Base-by-base conservation (phyloP, 2,888 invertebrate species). In the Lasioglossum oenotherae region DNA sequence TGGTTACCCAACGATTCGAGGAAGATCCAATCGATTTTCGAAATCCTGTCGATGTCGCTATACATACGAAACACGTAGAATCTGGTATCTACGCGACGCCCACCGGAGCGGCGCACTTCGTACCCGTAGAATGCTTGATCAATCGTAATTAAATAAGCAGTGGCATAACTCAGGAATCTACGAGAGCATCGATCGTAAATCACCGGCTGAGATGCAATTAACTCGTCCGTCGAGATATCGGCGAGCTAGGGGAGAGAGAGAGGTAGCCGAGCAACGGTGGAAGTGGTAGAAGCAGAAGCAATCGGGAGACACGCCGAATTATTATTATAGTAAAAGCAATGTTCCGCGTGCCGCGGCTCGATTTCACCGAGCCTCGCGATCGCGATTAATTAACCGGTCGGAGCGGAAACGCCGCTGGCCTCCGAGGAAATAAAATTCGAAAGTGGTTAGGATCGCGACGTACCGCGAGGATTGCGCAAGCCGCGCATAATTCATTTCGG, bases 371-470 rank as follows among this genome's bases (percentile, higher is more conserved):
- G 69, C 57, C 23, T 67, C 53, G 80, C 82, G 83, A 89, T 88
- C 87, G 84, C 84, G 86, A 81, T 74, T 84, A 88, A 91, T 91
- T 91, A 92, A 90, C 90, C 91, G 87, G 90, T 88, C 87, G 75
- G 67, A 78, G 57, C 91, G 90, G 92, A 92, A 91, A 81, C 86
- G 86, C 84, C 75, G 79, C 35, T 67, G 67, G 81, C 81, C 82
- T 80, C 69, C 85, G 80, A 85, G 90, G 86, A 90, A 91, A 88
- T 87, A 88, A 91, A 90, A 92, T 91, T 92, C 90, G 92, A 93
- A 93, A 93, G 91, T 72, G 82, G 90, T 73, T 81, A 71, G 60
- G 73, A 76, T 74, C 57, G 46, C 27, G 85, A 81, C 75, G 41
- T 67, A 69, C 77, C 60, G 73, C 23, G 82, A 82, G 86, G 72